These are phyloP conservation scores for Ictalurus furcatus DNA, from an alignment of 2,113 vertebrate genomes.

Conservation along the genomic window DNA sequence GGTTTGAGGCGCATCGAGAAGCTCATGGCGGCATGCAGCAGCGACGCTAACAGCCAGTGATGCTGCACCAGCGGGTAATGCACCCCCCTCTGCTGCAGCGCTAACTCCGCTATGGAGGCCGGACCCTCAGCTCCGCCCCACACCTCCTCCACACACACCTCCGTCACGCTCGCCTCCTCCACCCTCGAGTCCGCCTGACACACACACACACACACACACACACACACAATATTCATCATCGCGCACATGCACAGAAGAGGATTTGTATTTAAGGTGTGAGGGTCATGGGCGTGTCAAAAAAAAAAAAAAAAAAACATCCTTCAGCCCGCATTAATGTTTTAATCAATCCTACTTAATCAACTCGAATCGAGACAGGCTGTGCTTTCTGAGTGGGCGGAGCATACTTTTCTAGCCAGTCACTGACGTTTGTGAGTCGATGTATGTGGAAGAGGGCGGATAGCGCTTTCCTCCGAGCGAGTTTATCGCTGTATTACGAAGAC, in stretches of 20 bases:
- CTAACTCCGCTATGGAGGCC: slow-evolving; percentile 86
- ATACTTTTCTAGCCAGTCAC: not conserved
- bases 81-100: slow-evolving; percentile 87
- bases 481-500: too few species aligned
- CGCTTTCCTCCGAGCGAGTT: not conserved
- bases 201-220: not conserved
- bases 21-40: slow-evolving; percentile 81
- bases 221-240: not conserved
- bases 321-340: not conserved
- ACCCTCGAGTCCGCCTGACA: slow-evolving; percentile 82
- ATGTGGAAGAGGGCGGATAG: not conserved
- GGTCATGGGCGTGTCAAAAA: not conserved
- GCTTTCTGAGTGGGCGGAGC: not conserved
- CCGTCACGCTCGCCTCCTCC: slow-evolving; percentile 80
- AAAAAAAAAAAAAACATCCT: not conserved
- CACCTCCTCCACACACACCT: slow-evolving; percentile 84
- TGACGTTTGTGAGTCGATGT: not conserved
- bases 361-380: not conserved
- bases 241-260: not conserved
- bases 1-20: slow-evolving; percentile 89
- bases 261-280: not conserved
- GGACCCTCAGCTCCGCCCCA: slow-evolving; percentile 87
- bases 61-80: slow-evolving; percentile 94
- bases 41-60: slow-evolving; percentile 83
- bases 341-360: not conserved